Evolutionary conservation across 2,113 vertebrate genomes (phyloP), one percentile per base, ranked within the genome.

Genomic region (Crypturellus undulatus): DNA sequence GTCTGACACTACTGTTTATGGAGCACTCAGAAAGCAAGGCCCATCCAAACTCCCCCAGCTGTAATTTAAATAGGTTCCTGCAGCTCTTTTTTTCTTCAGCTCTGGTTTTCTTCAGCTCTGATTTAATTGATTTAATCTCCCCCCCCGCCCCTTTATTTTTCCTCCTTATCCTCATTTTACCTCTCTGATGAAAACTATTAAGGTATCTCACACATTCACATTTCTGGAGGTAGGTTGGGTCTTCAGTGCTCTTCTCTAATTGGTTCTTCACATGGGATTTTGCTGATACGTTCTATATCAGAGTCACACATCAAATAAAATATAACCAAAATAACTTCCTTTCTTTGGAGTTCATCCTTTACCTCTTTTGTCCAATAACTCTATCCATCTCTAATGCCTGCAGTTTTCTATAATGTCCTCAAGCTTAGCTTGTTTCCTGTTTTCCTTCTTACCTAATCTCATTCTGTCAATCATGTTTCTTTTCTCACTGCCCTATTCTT

Each of bases 1-100:
- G 40, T 30, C 26, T 10, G 12, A 17, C 10, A 45, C 4, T 13
- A 15, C 25, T 9, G 8, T 25, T 72, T 24, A 17, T 14, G 13
- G 67, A 47, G 36, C 5, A 58, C 12, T 76, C 6, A 7, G 24
- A 65, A 52, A 64, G 9, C 0, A 0, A 83, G 10, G 30, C 82
- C 75, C 40, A 76, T 32, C 14, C n/a, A 8, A 2, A 28, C 40
- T 95, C 40, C 79, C 49, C 18, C 19, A 87, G n/a, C 15, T 77
- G 13, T 52, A 69, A 40, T 59, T 79, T 79, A 73, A 73, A 13
- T 14, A 59, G 45, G 5, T 1, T 88, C 4, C 64, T 59, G 30
- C 0, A 10, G 15, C 2, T 1, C 3, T 67, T 95, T 83, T 45
- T 4, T 75, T 79, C 40, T 73, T 69, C 20, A 54, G 10, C 54